Conservation (phyloP, 2,797 vertebrate genomes). For the Oceanodroma leucorhoa region DNA sequence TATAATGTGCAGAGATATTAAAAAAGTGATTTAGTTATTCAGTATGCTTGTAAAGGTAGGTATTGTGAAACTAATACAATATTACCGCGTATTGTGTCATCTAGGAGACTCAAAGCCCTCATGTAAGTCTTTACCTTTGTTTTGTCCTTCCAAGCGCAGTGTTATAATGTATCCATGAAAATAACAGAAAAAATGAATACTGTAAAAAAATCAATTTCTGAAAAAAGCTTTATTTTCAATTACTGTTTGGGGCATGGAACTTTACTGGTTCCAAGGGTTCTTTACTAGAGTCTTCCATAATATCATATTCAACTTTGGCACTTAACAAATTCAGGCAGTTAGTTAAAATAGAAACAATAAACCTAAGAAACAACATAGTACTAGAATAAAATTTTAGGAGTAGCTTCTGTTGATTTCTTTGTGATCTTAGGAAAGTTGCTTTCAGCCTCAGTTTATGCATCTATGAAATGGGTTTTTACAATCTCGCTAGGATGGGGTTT, state of each 20-base stretch:
- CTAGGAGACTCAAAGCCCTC: background rate
- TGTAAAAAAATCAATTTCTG: background rate
- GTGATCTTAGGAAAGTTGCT: background rate
- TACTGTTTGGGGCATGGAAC: background rate
- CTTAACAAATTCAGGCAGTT: background rate
- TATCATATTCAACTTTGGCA: background rate
- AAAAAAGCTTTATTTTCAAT: background rate
- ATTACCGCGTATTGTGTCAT: background rate
- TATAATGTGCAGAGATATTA: constrained; percentile 27
- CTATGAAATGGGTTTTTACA: constrained; percentile 26
- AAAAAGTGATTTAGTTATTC: constrained; percentile 31
- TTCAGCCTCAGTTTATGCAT: constrained; percentile 7
- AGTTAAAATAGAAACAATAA: background rate
- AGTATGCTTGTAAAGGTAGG: background rate
- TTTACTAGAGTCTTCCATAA: background rate
- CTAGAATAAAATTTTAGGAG: background rate
- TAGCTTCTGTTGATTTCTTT: background rate
- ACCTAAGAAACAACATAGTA: background rate
- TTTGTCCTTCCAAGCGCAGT: background rate
- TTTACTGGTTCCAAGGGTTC: background rate
- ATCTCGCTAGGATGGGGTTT: background rate
- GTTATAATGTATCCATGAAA: background rate
- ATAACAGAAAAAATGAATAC: background rate
- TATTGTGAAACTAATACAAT: constrained; percentile 19
- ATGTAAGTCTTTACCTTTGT: constrained; percentile 29